A percentile compares a stretch with the other conserved stretches of the same genome.
These are phyloP conservation scores for Ostrea edulis DNA, from an alignment of 1,140 invertebrate genomes.

Conservation along the genomic window DNA sequence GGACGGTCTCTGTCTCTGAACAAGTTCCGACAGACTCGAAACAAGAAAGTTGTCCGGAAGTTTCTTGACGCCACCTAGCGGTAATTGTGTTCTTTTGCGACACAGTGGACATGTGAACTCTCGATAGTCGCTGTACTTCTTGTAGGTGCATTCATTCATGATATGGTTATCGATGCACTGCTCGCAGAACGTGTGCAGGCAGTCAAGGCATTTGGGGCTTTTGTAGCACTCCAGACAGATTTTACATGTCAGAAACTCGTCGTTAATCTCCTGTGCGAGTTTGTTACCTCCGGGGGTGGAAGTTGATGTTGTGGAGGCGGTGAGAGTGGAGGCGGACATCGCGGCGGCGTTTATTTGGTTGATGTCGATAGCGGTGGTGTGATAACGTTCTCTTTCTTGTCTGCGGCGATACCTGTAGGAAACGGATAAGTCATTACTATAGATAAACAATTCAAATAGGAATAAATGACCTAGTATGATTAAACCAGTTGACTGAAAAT, in stretches of 20 bases:
- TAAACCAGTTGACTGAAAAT: no score
- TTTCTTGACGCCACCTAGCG: constrained; percentile 79
- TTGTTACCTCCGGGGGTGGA: constrained; percentile 66
- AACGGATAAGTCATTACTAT: neutral
- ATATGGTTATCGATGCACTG: constrained; percentile 41
- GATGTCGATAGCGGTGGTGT: constrained; percentile 71
- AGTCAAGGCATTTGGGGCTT: constrained; percentile 23
- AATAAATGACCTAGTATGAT: no score
- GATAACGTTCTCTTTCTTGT: constrained; percentile 71
- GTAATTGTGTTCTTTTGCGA: constrained; percentile 79
- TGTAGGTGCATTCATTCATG: constrained; percentile 75
- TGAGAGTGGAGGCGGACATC: constrained; percentile 46
- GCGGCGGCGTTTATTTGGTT: constrained; percentile 60
- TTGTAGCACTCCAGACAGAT: constrained; percentile 41
- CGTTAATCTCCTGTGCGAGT: constrained; percentile 65
- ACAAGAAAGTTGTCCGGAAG: constrained; percentile 80
- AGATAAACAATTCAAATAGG: no score
- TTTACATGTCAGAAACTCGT: constrained; percentile 39
- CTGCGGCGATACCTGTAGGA: constrained; percentile 70
- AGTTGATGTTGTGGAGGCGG: constrained; percentile 52
- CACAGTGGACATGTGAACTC: constrained; percentile 81
- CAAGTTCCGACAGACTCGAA: constrained; percentile 78
- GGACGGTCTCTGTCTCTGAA: constrained; percentile 76
- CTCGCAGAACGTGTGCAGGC: constrained; percentile 39
- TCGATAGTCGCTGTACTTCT: constrained; percentile 79